phyloP scores from a whole-genome alignment of 2,797 vertebrate genomes.

The Diglossa cyanea region DNA sequence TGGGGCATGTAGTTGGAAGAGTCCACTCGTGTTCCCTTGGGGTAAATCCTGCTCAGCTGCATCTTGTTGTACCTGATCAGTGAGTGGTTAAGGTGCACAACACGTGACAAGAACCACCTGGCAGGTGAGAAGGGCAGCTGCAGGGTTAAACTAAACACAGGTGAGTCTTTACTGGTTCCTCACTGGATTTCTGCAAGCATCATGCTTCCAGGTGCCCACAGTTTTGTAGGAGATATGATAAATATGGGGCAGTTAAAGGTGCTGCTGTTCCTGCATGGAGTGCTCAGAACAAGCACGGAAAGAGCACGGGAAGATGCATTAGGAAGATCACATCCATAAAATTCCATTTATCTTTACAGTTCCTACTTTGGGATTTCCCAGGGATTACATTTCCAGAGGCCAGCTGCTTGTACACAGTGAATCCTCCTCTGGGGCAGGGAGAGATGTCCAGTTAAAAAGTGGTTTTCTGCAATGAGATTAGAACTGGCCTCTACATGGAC shows the following conservation, averaged over 20 bases:
- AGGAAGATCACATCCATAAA: neutral
- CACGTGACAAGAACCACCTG: neutral
- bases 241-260: neutral
- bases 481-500: neutral
- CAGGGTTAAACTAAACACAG: neutral
- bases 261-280: neutral
- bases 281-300: neutral
- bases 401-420: neutral
- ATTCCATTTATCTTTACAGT: neutral
- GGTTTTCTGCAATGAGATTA: neutral
- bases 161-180: neutral
- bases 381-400: neutral
- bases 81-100: constrained; percentile 74
- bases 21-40: constrained; percentile 96
- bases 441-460: neutral
- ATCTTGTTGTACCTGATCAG: constrained; percentile 93
- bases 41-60: constrained; percentile 97
- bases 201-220: neutral
- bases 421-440: neutral
- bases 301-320: neutral
- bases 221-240: neutral
- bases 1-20: constrained; percentile 99
- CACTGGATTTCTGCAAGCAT: neutral
- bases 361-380: neutral
- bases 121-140: neutral